Evolutionary conservation across 2,888 invertebrate species (phyloP).

Genomic region (Caenorhabditis doughertyi): DNA sequence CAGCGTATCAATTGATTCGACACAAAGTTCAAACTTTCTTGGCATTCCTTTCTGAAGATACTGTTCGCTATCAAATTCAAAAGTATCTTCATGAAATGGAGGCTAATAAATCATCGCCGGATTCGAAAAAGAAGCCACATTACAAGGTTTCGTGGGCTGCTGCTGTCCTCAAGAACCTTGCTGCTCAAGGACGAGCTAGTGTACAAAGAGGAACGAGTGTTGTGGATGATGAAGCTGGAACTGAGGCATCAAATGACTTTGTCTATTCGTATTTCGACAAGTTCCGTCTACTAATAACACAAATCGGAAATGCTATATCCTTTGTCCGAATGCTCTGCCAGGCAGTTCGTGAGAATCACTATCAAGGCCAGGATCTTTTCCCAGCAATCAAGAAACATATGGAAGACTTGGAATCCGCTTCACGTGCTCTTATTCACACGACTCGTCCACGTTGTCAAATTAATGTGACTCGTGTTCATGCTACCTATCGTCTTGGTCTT

Average conservation of each 20-base stretch:
- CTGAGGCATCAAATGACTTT: constrained; percentile 89
- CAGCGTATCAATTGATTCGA: constrained; percentile 90
- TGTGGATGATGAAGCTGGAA: constrained; percentile 14
- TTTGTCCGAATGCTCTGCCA: constrained; percentile 43
- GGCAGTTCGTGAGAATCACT: constrained; percentile 37
- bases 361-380: constrained; percentile 33
- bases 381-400: constrained; percentile 36
- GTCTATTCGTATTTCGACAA: constrained; percentile 93
- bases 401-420: constrained; percentile 25
- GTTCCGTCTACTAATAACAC: constrained; percentile 92
- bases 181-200: no score
- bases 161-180: constrained; percentile 94
- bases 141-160: constrained; percentile 86
- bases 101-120: constrained; percentile 13
- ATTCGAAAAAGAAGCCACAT: constrained; percentile 52
- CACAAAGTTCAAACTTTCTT: constrained; percentile 95
- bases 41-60: constrained; percentile 97
- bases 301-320: constrained; percentile 52
- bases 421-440: constrained; percentile 17
- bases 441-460: neutral
- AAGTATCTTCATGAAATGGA: constrained; percentile 89
- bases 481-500: constrained; percentile 15
- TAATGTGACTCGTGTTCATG: constrained; percentile 2
- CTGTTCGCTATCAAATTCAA: constrained; percentile 94
- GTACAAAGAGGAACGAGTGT: no score